Base-by-base conservation (phyloP, 2,888 invertebrate species). In the Eupithecia insigniata region DNA sequence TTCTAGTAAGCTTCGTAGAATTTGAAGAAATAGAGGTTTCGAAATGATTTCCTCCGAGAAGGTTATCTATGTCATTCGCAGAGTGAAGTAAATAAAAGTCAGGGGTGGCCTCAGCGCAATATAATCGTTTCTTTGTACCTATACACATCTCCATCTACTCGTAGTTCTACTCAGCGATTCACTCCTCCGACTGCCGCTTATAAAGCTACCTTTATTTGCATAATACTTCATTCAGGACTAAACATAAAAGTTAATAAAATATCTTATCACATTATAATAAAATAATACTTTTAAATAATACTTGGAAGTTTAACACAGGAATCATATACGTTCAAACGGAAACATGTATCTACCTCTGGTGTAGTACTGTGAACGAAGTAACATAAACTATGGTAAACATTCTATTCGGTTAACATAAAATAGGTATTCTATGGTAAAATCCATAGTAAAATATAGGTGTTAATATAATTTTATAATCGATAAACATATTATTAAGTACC, bases 201-300 rank as follows among this genome's bases (percentile, higher is more conserved):
- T 84, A 90, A n/a, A n/a, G 89, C 92, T 92, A 92, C 88, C 92
- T 82, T 87, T 89, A 85, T 82, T 85, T 89, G 87, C 90, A 86
- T 89, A 89, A 91, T 92, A 91, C 90, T 90, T 89, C 89, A 87
- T 90, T 89, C 89, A 87, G 82, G 84, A 85, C 88, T 91, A 88
- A 91, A 85, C 81, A 79, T 85, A 90, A 90, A 89, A 88, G 82
- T 55, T 82, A 87, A 90, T 90, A 90, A 89, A 91, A 90, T 86
- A 92, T 90, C 92, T 91, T 91, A 92, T 92, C 92, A 92, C 92
- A 92, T 88, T 90, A 87, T 79, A 88, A 81, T 87, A 89, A 90
- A 92, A 92, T 93, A 93, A 93, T 92, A 93, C 92, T 92, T 92
- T 86, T 84, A 89, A 90, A 92, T 93, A 93, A 93, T 93, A 93